Evolutionary conservation across 2,888 invertebrate genomes (phyloP).

Genomic region (Salticus scenicus): DNA sequence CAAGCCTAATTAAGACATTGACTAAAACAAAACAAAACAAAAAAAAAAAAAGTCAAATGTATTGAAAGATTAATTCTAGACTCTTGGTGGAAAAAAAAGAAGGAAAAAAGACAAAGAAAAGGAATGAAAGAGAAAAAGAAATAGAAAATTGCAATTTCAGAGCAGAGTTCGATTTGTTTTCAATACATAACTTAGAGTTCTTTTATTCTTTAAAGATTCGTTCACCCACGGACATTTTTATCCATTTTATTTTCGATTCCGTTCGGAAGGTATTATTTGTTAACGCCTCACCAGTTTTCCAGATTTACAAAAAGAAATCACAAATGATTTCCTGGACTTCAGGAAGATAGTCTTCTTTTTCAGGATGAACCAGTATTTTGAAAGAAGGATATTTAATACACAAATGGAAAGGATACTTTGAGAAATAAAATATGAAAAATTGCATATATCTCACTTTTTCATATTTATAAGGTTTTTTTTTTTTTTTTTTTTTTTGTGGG

Average conservation of each 20-base stretch:
- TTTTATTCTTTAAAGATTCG: conserved; percentile 4
- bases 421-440: no score
- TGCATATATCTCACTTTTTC: no score
- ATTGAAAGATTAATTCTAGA: no score
- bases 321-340: background rate
- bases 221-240: conserved; percentile 33
- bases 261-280: conserved; percentile 53
- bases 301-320: background rate
- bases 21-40: no score
- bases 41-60: no score
- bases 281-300: conserved; percentile 40
- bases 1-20: no score
- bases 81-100: no score
- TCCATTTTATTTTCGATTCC: conserved; percentile 63
- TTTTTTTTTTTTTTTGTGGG: no score
- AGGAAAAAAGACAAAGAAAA: no score
- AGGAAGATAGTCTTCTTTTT: background rate
- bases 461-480: no score
- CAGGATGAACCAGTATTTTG: background rate
- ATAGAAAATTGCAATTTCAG: no score
- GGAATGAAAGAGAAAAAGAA: conserved; percentile 34
- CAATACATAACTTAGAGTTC: conserved; percentile 37
- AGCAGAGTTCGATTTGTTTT: background rate
- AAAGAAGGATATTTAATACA: background rate
- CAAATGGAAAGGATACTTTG: background rate